These are phyloP conservation scores for Digitonthophagus gazella DNA, from an alignment of 2,888 invertebrate species.

Conservation along the genomic window DNA sequence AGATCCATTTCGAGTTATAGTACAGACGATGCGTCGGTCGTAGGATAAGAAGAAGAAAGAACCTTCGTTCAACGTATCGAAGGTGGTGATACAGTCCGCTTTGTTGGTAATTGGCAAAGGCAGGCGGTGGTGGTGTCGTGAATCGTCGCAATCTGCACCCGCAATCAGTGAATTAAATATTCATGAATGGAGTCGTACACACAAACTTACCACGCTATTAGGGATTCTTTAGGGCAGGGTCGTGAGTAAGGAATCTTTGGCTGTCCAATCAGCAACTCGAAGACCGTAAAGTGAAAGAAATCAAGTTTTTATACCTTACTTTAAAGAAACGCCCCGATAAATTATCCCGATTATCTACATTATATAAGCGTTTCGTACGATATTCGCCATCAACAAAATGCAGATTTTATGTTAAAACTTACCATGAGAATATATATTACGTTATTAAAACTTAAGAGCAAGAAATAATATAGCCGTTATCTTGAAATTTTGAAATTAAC, in stretches of 20 bases:
- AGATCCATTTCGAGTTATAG: background rate
- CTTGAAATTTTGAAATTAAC: background rate
- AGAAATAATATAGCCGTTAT: background rate
- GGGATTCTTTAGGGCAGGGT: background rate
- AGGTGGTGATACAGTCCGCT: constrained; percentile 4
- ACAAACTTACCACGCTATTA: constrained; percentile 18
- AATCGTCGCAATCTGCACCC: constrained; percentile 39
- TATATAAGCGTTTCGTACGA: background rate
- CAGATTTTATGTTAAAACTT: background rate
- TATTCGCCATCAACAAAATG: background rate
- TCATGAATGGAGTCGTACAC: constrained; percentile 42
- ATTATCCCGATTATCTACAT: background rate
- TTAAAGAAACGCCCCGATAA: background rate
- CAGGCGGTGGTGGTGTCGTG: constrained; percentile 43
- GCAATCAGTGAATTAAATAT: constrained; percentile 47
- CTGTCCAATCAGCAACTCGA: background rate
- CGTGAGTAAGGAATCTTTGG: background rate
- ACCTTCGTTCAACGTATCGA: background rate
- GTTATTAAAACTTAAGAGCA: background rate
- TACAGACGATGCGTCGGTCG: background rate
- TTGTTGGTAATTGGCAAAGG: constrained; percentile 38
- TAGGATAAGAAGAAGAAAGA: background rate
- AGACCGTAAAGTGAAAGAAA: background rate
- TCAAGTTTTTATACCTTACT: background rate
- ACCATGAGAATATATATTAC: background rate